A percentile compares a stretch with the other conserved stretches of the same genome.
These are phyloP conservation scores for Hippocampus mohnikei DNA, from an alignment of 2,113 vertebrate species.

Conservation along the genomic window DNA sequence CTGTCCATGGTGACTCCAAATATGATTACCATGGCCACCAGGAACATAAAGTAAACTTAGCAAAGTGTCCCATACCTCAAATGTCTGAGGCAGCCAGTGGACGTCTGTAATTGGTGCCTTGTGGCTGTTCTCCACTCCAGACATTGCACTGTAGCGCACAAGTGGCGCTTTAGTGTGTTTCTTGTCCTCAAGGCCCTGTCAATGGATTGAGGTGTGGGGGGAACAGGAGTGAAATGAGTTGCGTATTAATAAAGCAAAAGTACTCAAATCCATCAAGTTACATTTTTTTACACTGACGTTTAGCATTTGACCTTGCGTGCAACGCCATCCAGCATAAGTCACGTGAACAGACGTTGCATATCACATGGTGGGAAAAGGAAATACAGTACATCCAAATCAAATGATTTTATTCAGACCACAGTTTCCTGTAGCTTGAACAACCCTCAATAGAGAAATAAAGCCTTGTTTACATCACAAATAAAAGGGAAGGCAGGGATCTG, in stretches of 20 bases:
- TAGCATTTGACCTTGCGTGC: neutral
- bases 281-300: neutral
- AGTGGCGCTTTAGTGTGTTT: conserved; percentile 55
- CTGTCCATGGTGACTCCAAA: neutral
- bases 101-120: conserved; percentile 80
- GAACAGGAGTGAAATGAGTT: neutral
- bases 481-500: conserved; percentile 29
- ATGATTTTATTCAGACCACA: conserved; percentile 4
- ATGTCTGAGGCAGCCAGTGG: conserved; percentile 81
- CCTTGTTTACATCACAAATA: conserved; percentile 55
- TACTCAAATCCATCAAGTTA: neutral
- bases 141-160: conserved; percentile 76
- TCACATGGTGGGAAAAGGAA: neutral
- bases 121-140: conserved; percentile 76
- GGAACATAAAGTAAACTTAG: neutral
- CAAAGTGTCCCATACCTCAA: conserved; percentile 72
- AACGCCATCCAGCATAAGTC: neutral
- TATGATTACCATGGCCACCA: neutral
- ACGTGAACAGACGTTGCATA: neutral
- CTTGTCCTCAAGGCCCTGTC: conserved; percentile 53
- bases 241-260: neutral
- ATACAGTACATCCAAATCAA: neutral
- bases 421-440: neutral
- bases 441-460: conserved; percentile 25
- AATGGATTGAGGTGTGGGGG: conserved; percentile 20